Evolutionary conservation across 2,888 invertebrate species (phyloP), one percentile per base, ranked within the genome.

Genomic region (Eumacrocentrus americanus): DNA sequence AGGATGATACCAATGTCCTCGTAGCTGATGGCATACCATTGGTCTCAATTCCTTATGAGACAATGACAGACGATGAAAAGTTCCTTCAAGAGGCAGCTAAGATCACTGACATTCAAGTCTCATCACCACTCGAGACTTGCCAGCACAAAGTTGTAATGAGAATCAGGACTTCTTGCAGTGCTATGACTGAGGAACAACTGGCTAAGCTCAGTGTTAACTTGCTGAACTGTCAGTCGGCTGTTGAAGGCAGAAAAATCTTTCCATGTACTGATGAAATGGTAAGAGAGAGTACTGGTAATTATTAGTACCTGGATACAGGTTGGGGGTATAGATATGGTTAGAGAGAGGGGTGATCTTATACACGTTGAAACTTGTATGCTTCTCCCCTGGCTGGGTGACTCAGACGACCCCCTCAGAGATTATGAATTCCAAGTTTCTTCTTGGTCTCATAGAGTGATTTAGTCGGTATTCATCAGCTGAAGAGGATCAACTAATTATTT

Each of bases 191-290:
- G 70, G 89, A 89, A 70, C 84, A 88, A 61, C 72, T 89, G 22
- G 86, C 87, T 0, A 89, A 89, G 77, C 74, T 89, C 59, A 85
- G 88, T 42, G 88, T 89, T 12, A 85, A 86, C 74, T 79, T 89
- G 29, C 79, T 89, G 46, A 89, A 89, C 76, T 89, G 89, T 71
- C 89, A 89, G 71, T 86, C 87, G 0, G 81, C 82, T 40, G 83
- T 84, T 5, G 89, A 89, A 76, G 86, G 87, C 2, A 79, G 88
- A 54, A 81, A 81, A 66, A 82, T 83, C 34, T 89, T 82, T 74
- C 83, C 85, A 0, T 89, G 89, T 70, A 84, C 85, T 0, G 83
- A 84, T 37, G 79, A 83, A 61, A 89, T 89, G 89, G 85, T 85
- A 80, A 71, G 38, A 23, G 14, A 60, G 14, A 20, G n/a, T n/a